phyloP scores from a whole-genome alignment of 35 echinoderm and acorn worm genomes.

The Ophioderma brevispina region DNA sequence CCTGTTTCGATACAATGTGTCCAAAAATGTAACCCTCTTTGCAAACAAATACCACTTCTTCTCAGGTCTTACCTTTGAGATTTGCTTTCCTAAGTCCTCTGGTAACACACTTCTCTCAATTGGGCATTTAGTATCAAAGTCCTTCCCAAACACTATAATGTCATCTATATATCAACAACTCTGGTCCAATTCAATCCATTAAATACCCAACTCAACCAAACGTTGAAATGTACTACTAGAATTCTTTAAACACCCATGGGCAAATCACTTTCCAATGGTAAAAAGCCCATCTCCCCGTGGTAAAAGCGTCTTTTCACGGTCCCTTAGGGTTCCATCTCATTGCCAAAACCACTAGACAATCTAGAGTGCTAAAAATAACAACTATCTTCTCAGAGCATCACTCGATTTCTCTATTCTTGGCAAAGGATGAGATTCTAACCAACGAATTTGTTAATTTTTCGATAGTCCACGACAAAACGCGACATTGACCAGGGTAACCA shows the following conservation, averaged over 20 bases:
- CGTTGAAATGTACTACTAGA: neutral
- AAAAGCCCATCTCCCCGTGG: conserved; percentile 18
- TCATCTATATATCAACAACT: no score
- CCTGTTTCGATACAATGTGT: conserved; percentile 58
- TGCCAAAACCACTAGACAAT: conserved; percentile 38
- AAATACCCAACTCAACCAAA: neutral
- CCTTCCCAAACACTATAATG: conserved; percentile 45
- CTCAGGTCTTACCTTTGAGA: conserved; percentile 51
- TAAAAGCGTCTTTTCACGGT: conserved; percentile 36
- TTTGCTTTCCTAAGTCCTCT: neutral
- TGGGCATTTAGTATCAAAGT: conserved; percentile 45
- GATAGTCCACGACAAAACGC: no score
- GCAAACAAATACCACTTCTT: conserved; percentile 61
- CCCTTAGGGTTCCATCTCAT: neutral
- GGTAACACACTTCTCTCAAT: conserved; percentile 35
- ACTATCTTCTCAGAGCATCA: conserved; percentile 4
- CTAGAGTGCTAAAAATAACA: conserved; percentile 26
- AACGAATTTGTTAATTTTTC: no score
- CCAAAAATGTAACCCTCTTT: conserved; percentile 36
- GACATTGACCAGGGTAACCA: no score
- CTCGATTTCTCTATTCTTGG: no score
- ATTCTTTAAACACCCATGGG: conserved; percentile 28
- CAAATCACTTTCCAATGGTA: conserved; percentile 24
- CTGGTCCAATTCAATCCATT: neutral
- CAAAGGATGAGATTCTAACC: no score